A percentile compares a stretch with the other conserved stretches of the same genome.
phyloP scores from a whole-genome alignment of 2,888 invertebrate genomes.

The Macrostomum cliftonense region DNA sequence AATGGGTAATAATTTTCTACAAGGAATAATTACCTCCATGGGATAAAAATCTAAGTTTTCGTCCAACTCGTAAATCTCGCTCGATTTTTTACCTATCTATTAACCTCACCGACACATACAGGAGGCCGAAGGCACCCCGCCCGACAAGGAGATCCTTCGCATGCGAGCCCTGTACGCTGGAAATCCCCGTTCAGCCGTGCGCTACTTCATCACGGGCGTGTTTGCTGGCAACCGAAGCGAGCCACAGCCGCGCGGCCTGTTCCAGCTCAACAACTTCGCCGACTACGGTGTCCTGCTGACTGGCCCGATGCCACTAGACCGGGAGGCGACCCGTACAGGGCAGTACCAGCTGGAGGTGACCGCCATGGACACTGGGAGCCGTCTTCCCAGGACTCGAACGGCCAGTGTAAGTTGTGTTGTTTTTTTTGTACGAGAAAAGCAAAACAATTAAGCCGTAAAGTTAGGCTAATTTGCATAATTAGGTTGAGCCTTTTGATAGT shows the following conservation, averaged over 20 bases:
- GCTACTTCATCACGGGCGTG: conserved; percentile 6
- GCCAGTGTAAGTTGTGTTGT: conserved; percentile 1
- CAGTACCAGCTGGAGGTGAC: conserved; percentile 3
- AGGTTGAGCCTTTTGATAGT: no score
- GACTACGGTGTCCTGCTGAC: not conserved
- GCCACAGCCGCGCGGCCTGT: conserved; percentile 3
- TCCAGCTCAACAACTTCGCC: not conserved
- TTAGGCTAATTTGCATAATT: no score
- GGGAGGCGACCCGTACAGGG: conserved; percentile 4
- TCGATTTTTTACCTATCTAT: not conserved
- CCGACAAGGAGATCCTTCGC: not conserved
- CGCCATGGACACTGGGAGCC: not conserved
- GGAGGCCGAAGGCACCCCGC: not conserved
- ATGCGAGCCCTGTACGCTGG: conserved; percentile 1
- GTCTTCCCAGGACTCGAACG: not conserved
- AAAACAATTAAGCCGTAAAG: no score
- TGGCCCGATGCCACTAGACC: not conserved
- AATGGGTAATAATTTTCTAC: no score
- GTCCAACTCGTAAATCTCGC: no score
- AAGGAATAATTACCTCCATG: no score
- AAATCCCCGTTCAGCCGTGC: not conserved
- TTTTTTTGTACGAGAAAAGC: no score
- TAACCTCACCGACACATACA: not conserved
- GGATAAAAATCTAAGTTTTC: no score
- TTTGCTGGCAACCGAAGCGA: conserved; percentile 3